phyloP scores from a whole-genome alignment of 2,113 vertebrate genomes.

The Paradoxurus hermaphroditus region DNA sequence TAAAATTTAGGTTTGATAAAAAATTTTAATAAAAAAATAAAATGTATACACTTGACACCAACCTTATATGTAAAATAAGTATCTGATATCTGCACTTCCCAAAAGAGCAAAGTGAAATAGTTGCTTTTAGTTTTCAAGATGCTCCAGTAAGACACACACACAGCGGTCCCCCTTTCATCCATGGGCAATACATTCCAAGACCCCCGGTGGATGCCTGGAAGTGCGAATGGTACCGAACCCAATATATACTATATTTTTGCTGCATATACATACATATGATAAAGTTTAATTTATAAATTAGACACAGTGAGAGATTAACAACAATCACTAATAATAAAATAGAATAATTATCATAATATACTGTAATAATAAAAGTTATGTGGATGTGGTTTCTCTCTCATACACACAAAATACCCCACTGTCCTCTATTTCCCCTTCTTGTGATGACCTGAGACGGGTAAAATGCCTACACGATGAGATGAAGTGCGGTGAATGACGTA shows the following conservation, averaged over 20 bases:
- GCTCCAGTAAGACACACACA: background rate
- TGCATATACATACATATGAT: background rate
- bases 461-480: background rate
- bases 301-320: background rate
- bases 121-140: conserved; percentile 39
- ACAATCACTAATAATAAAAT: background rate
- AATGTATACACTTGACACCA: background rate
- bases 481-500: background rate
- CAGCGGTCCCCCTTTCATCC: background rate
- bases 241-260: background rate
- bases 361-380: background rate
- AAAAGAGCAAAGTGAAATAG: background rate
- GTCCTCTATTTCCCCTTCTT: background rate
- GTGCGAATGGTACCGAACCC: background rate
- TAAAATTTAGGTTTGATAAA: background rate
- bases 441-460: background rate
- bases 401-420: background rate
- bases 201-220: background rate
- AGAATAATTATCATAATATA: background rate
- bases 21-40: background rate
- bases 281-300: background rate
- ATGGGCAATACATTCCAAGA: background rate
- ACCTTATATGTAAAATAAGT: background rate
- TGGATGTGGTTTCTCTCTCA: background rate
- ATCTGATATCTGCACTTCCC: background rate